phyloP scores from a whole-genome alignment of 2,113 vertebrate species.

The Thryonomys swinderianus region DNA sequence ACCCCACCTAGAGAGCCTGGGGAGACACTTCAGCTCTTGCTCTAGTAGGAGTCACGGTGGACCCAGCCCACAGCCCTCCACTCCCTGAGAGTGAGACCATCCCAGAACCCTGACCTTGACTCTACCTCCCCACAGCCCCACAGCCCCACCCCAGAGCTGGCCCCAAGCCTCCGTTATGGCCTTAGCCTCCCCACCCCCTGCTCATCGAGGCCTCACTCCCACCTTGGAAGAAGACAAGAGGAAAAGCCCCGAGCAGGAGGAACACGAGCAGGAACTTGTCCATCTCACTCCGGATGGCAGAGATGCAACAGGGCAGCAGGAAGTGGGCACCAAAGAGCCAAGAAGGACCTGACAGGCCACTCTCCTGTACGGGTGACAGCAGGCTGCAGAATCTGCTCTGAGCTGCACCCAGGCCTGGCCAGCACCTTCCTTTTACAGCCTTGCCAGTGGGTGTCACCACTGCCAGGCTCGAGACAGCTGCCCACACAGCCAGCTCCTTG shows the following conservation, averaged over 20 bases:
- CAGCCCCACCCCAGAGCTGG: rapidly evolving
- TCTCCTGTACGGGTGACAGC: background rate
- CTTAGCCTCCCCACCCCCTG: background rate
- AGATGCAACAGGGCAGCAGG: background rate
- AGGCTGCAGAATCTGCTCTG: background rate
- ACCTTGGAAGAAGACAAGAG: constrained; percentile 55
- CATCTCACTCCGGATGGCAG: background rate
- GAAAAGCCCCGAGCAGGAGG: constrained; percentile 33
- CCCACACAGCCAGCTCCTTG: background rate
- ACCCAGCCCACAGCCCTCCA: background rate
- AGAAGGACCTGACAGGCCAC: background rate
- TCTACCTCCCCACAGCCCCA: background rate
- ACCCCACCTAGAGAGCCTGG: background rate
- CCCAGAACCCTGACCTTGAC: background rate
- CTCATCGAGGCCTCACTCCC: background rate
- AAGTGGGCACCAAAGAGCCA: no score
- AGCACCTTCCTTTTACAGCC: constrained; percentile 39
- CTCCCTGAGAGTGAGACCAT: background rate
- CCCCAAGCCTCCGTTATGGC: rapidly evolving
- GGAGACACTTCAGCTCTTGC: background rate
- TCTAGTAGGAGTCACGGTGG: background rate
- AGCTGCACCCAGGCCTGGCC: background rate
- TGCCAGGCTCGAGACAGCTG: background rate
- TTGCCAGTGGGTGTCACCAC: background rate
- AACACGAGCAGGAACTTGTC: background rate